Evolutionary conservation across 2,113 vertebrate genomes (phyloP).

Genomic region (Condylura cristata): DNA sequence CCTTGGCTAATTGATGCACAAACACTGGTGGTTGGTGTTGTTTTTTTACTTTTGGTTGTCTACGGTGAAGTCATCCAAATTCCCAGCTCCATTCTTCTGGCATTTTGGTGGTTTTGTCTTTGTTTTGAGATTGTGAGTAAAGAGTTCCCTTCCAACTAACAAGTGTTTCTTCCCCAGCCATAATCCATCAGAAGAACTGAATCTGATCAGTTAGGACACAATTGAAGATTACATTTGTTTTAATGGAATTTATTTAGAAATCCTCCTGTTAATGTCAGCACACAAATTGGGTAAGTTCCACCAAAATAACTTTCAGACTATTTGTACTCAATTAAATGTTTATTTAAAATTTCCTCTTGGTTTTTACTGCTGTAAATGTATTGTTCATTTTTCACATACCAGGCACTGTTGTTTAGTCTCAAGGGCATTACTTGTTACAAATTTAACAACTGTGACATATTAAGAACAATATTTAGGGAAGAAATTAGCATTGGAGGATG

Average conservation of each 20-base stretch:
- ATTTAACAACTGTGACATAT: constrained; percentile 88
- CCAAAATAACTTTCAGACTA: constrained; percentile 74
- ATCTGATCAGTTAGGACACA: constrained; percentile 67
- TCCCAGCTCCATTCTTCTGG: constrained; percentile 52
- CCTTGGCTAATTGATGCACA: constrained; percentile 63
- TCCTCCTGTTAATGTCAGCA: constrained; percentile 75
- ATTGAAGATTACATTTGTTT: constrained; percentile 64
- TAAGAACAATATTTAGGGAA: constrained; percentile 88
- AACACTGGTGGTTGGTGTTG: constrained; percentile 52
- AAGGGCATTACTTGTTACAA: constrained; percentile 83
- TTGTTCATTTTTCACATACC: constrained; percentile 88
- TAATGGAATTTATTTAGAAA: constrained; percentile 75
- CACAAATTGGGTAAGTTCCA: constrained; percentile 74
- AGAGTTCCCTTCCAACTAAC: constrained; percentile 37
- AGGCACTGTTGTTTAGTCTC: constrained; percentile 85
- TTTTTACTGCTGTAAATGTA: constrained; percentile 84
- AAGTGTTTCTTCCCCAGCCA: constrained; percentile 39
- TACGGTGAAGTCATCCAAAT: constrained; percentile 55
- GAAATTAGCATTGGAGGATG: constrained; percentile 85
- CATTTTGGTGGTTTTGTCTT: constrained; percentile 41
- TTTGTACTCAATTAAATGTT: constrained; percentile 80
- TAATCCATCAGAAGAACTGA: constrained; percentile 62
- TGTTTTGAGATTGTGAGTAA: constrained; percentile 45
- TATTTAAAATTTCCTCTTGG: constrained; percentile 83
- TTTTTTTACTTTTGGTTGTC: constrained; percentile 69